These are phyloP conservation scores for Ormyrus nitidulus DNA, from an alignment of 2,888 invertebrate species.

Conservation along the genomic window DNA sequence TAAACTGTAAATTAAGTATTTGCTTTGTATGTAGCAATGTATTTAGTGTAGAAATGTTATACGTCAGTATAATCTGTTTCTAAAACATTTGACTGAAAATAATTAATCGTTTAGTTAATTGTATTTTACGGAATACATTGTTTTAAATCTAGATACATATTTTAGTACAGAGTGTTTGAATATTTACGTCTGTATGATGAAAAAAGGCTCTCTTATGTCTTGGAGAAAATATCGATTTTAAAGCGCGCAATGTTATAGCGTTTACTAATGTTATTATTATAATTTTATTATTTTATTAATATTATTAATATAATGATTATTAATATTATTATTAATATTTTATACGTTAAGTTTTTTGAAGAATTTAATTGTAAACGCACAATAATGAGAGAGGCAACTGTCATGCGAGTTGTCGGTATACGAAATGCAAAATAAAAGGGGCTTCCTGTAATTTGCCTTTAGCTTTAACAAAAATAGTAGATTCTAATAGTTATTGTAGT, in stretches of 20 bases:
- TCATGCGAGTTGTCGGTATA: constrained; percentile 40
- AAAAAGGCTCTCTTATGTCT: constrained; percentile 54
- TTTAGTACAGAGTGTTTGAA: constrained; percentile 30
- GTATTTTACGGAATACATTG: constrained; percentile 2
- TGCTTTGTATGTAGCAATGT: constrained; percentile 15
- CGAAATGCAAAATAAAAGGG: constrained; percentile 45
- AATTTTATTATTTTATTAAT: not conserved
- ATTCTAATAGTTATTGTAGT: constrained; percentile 44
- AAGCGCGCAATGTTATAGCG: constrained; percentile 39
- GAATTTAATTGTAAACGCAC: constrained; percentile 34
- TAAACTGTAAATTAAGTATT: constrained; percentile 24
- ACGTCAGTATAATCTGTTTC: constrained; percentile 21
- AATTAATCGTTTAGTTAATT: constrained; percentile 18
- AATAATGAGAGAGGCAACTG: constrained; percentile 28
- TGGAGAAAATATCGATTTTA: constrained; percentile 37
- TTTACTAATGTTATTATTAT: constrained; percentile 50
- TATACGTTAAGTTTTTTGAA: constrained; percentile 39
- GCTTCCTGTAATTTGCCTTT: constrained; percentile 54
- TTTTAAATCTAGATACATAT: constrained; percentile 31
- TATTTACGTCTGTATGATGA: constrained; percentile 26
- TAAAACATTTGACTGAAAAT: constrained; percentile 23
- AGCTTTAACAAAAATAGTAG: constrained; percentile 51
- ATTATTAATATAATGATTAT: constrained; percentile 29
- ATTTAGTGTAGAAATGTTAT: not conserved
- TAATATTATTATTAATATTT: constrained; percentile 34